Evolutionary conservation across 1,140 invertebrate genomes (phyloP).

Genomic region (Nomia melanderi): DNA sequence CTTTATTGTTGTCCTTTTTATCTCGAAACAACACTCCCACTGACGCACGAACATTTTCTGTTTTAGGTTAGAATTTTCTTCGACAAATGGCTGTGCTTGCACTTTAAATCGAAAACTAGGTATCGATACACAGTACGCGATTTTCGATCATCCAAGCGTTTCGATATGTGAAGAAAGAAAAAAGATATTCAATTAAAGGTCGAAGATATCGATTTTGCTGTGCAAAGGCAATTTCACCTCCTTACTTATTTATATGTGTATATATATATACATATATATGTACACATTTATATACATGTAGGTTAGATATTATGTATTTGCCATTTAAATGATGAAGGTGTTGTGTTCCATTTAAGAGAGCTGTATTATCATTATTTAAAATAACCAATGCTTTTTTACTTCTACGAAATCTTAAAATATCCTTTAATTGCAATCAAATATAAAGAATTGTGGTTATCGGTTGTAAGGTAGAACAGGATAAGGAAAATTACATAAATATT

Average conservation of each 20-base stretch:
- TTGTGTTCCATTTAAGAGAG: not conserved
- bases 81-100: conserved; percentile 60
- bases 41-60: conserved; percentile 69
- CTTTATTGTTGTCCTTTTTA: conserved; percentile 55
- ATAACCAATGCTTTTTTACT: not conserved
- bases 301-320: too few species aligned
- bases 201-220: not conserved
- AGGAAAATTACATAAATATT: not conserved
- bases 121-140: not conserved
- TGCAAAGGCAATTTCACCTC: too few species aligned
- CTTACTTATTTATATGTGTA: too few species aligned
- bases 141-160: not conserved
- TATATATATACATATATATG: too few species aligned
- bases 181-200: not conserved
- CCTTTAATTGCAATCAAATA: not conserved
- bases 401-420: not conserved
- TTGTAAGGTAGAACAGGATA: not conserved
- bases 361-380: not conserved
- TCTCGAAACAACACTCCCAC: conserved; percentile 62
- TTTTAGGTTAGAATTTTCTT: conserved; percentile 68
- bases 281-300: too few species aligned
- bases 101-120: conserved; percentile 41
- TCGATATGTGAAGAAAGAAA: conserved; percentile 15
- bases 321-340: not conserved
- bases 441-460: not conserved